Evolutionary conservation across 2,888 invertebrate species (phyloP).

Genomic region (Agrochola litura): DNA sequence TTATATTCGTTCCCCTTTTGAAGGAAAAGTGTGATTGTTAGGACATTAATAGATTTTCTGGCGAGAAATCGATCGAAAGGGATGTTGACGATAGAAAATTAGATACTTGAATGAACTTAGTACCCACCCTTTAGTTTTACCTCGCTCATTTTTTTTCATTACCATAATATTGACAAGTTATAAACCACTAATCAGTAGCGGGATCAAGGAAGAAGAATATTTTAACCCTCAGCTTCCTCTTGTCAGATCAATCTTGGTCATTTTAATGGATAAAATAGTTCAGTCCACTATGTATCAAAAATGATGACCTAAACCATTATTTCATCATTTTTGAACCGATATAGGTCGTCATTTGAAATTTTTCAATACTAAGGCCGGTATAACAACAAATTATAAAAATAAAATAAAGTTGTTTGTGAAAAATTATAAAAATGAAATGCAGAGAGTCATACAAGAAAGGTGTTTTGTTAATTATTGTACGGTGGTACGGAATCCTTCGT

Average conservation of each 20-base stretch:
- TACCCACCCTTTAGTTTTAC: background rate
- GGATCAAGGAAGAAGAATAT: background rate
- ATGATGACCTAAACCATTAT: background rate
- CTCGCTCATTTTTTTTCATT: background rate
- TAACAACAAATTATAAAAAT: background rate
- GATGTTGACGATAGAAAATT: background rate
- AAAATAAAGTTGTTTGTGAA: too few species aligned
- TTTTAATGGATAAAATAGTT: background rate
- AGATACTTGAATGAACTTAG: background rate
- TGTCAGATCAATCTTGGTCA: too few species aligned
- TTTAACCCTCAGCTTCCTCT: background rate
- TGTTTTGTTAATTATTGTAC: background rate
- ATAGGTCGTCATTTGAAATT: background rate
- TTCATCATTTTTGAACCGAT: background rate
- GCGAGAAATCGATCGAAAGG: background rate
- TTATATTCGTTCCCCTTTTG: background rate
- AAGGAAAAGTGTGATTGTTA: background rate
- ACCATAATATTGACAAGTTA: background rate
- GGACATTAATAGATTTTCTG: background rate
- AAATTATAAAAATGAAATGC: background rate
- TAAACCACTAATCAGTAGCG: background rate
- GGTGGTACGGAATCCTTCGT: too few species aligned
- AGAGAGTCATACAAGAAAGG: background rate
- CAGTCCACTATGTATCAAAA: background rate
- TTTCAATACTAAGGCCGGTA: background rate